Evolutionary conservation across 92 coral and sea anemone genomes (phyloP).

Genomic region (Galaxea fascicularis): DNA sequence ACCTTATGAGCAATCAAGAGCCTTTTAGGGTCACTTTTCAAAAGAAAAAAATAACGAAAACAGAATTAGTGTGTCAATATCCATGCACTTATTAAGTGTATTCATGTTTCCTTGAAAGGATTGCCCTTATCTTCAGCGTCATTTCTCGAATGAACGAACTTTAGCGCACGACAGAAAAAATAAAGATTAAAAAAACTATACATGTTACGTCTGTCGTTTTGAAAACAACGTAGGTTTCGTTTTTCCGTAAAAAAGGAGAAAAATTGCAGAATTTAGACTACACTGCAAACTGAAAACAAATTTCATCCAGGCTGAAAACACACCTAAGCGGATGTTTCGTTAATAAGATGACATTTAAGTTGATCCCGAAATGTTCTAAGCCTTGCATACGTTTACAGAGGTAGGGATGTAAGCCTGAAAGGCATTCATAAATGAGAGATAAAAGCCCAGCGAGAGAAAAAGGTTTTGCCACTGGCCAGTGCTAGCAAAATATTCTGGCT

Average conservation of each 20-base stretch:
- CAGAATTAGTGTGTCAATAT: neutral
- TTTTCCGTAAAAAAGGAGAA: neutral
- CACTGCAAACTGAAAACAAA: neutral
- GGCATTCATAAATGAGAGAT: neutral
- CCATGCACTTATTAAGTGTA: neutral
- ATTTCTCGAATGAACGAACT: neutral
- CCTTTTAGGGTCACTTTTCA: neutral
- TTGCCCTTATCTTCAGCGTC: neutral
- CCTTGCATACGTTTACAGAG: neutral
- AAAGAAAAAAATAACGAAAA: neutral
- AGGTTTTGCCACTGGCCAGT: neutral
- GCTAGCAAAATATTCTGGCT: no score
- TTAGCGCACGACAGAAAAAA: neutral
- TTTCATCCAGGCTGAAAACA: neutral
- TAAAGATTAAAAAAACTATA: neutral
- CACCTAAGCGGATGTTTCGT: neutral
- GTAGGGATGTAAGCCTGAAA: neutral
- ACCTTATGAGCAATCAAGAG: neutral
- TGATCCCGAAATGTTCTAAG: neutral
- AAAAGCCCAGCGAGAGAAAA: slow-evolving; percentile 5
- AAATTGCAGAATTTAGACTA: neutral
- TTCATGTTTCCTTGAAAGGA: neutral
- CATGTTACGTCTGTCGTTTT: neutral
- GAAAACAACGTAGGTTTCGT: neutral
- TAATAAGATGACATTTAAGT: neutral